Evolutionary conservation across 2,797 vertebrate genomes (phyloP).

Genomic region (Coracias cyanogaster): DNA sequence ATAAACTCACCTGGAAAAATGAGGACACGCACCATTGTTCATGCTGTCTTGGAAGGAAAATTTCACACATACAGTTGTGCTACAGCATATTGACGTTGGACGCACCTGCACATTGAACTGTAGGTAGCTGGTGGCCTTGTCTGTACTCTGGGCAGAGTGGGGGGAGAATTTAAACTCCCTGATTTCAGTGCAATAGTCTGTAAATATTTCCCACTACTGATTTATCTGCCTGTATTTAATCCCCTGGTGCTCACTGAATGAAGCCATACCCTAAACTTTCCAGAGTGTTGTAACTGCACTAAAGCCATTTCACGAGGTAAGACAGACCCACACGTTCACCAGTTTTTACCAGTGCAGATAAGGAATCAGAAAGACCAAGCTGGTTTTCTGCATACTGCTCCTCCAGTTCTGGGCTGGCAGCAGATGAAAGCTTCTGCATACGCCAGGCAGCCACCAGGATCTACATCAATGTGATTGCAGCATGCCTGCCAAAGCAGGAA

Average conservation of each 20-base stretch:
- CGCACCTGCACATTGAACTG: not conserved
- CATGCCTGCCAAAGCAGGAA: not conserved
- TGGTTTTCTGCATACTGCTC: not conserved
- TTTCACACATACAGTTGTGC: not conserved
- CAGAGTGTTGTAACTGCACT: not conserved
- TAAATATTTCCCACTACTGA: constrained; percentile 5
- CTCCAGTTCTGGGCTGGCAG: not conserved
- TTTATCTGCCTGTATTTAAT: not conserved
- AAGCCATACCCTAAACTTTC: not conserved
- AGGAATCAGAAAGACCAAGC: not conserved
- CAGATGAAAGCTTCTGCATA: not conserved
- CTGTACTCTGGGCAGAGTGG: not conserved
- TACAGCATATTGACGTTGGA: not conserved
- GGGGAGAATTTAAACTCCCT: fast-evolving
- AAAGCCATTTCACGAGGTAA: not conserved
- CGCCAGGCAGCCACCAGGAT: not conserved
- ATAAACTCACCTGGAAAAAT: not conserved
- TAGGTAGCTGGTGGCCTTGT: not conserved
- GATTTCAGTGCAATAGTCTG: not conserved
- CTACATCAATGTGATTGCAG: not conserved
- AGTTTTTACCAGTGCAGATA: not conserved
- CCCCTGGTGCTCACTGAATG: not conserved
- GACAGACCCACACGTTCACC: not conserved
- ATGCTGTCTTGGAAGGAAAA: not conserved
- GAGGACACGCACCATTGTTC: not conserved